Conservation (phyloP, 2,113 vertebrate genomes). For the Apeltes quadracus region DNA sequence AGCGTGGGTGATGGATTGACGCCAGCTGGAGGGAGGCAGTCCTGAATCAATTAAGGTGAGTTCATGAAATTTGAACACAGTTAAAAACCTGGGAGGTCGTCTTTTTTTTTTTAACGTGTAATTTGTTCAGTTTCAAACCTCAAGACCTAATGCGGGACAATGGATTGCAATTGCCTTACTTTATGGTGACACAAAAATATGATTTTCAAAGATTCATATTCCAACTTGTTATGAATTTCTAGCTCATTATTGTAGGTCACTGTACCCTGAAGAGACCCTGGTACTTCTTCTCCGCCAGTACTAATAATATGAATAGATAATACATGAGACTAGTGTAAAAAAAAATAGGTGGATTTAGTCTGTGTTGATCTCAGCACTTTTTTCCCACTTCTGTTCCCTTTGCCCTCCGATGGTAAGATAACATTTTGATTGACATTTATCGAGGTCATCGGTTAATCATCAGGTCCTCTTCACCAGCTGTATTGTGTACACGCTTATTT, state of each 20-base stretch:
- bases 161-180: constrained; percentile 49
- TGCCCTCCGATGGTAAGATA: constrained; percentile 66
- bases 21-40: constrained; percentile 74
- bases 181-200: constrained; percentile 40
- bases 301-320: constrained; percentile 20
- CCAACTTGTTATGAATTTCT: constrained; percentile 25
- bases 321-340: constrained; percentile 8
- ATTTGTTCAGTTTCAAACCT: constrained; percentile 60
- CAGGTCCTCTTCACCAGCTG: constrained; percentile 63
- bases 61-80: constrained; percentile 76
- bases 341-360: background rate
- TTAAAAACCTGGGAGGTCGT: constrained; percentile 38
- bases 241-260: constrained; percentile 23
- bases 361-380: background rate
- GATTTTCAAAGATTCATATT: constrained; percentile 29
- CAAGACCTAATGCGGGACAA: constrained; percentile 46
- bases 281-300: constrained; percentile 5
- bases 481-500: constrained; percentile 69
- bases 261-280: constrained; percentile 12
- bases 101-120: constrained; percentile 45
- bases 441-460: constrained; percentile 75
- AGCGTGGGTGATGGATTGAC: constrained; percentile 74
- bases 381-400: constrained; percentile 22
- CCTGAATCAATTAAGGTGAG: constrained; percentile 76
- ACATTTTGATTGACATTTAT: constrained; percentile 76